These are phyloP conservation scores for Galagoides demidoff DNA, from an alignment of 2,797 vertebrate genomes.

Conservation along the genomic window DNA sequence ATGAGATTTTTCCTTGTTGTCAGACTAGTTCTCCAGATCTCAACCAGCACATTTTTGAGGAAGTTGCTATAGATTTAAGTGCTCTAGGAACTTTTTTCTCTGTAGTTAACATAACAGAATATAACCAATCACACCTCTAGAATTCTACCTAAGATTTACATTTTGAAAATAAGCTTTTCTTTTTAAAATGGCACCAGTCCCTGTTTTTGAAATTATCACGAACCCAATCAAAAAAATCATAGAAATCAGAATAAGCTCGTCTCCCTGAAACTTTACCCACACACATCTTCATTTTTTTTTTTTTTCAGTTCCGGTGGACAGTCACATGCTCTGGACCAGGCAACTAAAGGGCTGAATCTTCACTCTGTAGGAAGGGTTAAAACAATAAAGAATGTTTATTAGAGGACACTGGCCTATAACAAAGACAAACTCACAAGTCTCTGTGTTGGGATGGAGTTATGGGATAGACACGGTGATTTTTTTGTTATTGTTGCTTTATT, in stretches of 20 bases:
- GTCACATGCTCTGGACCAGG: neutral
- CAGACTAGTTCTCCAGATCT: constrained; percentile 45
- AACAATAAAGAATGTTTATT: constrained; percentile 29
- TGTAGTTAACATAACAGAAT: constrained; percentile 20
- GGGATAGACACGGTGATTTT: neutral
- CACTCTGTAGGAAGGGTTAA: neutral
- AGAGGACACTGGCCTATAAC: neutral
- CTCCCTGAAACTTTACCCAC: neutral
- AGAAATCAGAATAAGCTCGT: neutral
- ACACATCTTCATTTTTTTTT: neutral
- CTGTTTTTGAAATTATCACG: constrained; percentile 38
- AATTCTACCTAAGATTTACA: constrained; percentile 40
- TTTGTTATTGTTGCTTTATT: neutral
- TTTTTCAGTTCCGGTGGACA: neutral
- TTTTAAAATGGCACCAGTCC: neutral
- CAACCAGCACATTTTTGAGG: constrained; percentile 47
- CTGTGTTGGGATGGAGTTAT: neutral
- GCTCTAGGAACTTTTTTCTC: neutral
- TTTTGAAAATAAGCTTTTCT: neutral
- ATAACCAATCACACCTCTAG: neutral
- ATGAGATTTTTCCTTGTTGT: constrained; percentile 67
- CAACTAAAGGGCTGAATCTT: neutral
- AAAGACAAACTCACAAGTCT: neutral
- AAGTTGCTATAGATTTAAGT: constrained; percentile 51
- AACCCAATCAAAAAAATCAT: neutral